phyloP scores from a whole-genome alignment of 2,797 vertebrate species.

The Coreius guichenoti region DNA sequence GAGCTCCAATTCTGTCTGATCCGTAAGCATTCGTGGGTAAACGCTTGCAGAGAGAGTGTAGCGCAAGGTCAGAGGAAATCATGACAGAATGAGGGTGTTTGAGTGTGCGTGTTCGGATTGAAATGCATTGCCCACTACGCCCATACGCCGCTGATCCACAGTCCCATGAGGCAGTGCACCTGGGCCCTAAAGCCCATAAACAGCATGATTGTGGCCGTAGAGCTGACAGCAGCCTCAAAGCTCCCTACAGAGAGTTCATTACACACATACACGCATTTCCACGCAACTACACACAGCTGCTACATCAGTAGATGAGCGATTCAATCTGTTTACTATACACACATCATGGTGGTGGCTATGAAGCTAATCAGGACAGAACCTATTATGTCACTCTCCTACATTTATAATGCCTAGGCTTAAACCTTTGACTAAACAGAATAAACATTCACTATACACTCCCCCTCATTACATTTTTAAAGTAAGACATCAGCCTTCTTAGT shows the following conservation, averaged over 20 bases:
- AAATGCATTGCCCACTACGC: conserved; percentile 14
- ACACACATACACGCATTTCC: background rate
- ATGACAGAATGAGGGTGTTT: conserved; percentile 42
- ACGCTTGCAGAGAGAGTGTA: conserved; percentile 9
- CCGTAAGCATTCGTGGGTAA: conserved; percentile 5
- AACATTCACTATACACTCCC: background rate
- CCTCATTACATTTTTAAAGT: no score
- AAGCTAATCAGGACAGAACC: conserved; percentile 30
- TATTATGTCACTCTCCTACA: background rate
- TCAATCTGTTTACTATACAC: conserved; percentile 37
- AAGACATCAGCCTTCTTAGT: no score
- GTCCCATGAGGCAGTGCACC: conserved; percentile 25
- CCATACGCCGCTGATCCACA: background rate
- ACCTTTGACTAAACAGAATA: background rate
- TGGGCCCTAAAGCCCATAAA: conserved; percentile 11
- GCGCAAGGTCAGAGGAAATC: conserved; percentile 33
- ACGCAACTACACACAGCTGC: conserved; percentile 27
- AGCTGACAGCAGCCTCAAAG: conserved; percentile 14
- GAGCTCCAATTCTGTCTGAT: conserved; percentile 44
- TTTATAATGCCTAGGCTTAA: background rate
- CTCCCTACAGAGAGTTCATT: conserved; percentile 5
- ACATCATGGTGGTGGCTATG: conserved; percentile 6
- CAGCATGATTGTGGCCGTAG: background rate
- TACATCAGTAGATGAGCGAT: conserved; percentile 2
- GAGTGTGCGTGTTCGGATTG: background rate